phyloP scores from a whole-genome alignment of 2,888 invertebrate genomes.

The Gerosis bhagava region DNA sequence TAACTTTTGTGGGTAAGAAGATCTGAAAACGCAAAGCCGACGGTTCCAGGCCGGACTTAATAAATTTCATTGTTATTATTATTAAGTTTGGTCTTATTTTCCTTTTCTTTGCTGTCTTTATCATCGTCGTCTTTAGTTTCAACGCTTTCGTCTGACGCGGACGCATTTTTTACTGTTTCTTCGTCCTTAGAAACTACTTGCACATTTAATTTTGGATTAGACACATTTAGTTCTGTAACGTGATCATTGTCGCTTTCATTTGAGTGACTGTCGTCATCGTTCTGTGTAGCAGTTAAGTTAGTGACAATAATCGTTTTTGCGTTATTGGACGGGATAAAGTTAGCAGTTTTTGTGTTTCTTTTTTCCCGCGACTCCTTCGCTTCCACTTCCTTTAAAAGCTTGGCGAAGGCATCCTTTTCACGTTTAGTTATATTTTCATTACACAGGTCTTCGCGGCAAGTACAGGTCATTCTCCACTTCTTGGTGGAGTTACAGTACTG shows the following conservation, averaged over 20 bases:
- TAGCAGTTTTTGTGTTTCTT: constrained; percentile 8
- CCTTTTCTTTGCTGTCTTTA: too few species aligned
- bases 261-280: neutral
- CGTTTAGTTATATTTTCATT: constrained; percentile 63
- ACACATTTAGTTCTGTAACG: neutral
- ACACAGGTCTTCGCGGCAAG: constrained; percentile 69
- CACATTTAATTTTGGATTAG: constrained; percentile 2
- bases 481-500: constrained; percentile 66
- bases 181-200: constrained; percentile 16
- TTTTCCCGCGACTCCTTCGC: constrained; percentile 23
- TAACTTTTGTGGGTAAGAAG: constrained; percentile 12
- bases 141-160: neutral
- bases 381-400: constrained; percentile 35
- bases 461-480: constrained; percentile 69
- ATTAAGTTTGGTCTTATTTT: too few species aligned
- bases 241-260: neutral
- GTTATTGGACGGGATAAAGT: neutral
- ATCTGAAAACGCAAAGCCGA: constrained; percentile 4
- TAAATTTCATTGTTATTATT: neutral
- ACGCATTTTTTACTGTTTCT: constrained; percentile 3
- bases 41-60: neutral
- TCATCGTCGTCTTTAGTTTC: constrained; percentile 4
- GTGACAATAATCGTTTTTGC: constrained; percentile 16
- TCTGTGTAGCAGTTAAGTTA: constrained; percentile 6
- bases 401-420: constrained; percentile 58